These are phyloP conservation scores for Lobophora halterata DNA, from an alignment of 2,888 invertebrate species.

Conservation along the genomic window DNA sequence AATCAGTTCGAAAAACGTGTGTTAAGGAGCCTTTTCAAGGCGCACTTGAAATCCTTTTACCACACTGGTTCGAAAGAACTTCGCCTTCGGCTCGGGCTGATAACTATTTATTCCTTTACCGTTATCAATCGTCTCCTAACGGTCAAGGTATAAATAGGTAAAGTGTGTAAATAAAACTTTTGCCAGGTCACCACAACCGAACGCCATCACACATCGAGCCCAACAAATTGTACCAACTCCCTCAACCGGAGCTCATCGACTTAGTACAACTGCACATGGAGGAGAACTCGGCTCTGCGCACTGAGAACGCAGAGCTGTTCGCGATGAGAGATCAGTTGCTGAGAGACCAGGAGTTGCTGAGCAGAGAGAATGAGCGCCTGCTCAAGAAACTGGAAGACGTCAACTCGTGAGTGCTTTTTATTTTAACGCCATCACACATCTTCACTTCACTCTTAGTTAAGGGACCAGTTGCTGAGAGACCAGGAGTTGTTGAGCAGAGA, in stretches of 20 bases:
- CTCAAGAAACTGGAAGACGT: constrained; percentile 93
- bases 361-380: constrained; percentile 93
- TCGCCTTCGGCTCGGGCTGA: no score
- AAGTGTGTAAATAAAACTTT: background rate
- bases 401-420: constrained; percentile 92
- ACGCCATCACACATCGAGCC: constrained; percentile 84
- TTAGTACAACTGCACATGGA: constrained; percentile 92
- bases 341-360: constrained; percentile 93
- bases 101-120: no score
- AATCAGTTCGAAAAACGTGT: no score
- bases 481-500: constrained; percentile 95
- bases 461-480: constrained; percentile 91
- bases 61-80: no score
- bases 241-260: constrained; percentile 90
- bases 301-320: constrained; percentile 93
- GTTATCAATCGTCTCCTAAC: no score
- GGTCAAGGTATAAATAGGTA: no score
- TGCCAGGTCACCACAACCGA: constrained; percentile 51
- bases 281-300: constrained; percentile 88
- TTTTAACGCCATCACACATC: no score
- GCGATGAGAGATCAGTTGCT: constrained; percentile 88
- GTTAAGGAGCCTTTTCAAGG: no score
- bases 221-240: constrained; percentile 87
- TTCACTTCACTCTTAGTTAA: no score
- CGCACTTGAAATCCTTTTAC: no score